Evolutionary conservation across 2,888 invertebrate genomes (phyloP), one percentile per base, ranked within the genome.

Genomic region (Tinea trinotella): DNA sequence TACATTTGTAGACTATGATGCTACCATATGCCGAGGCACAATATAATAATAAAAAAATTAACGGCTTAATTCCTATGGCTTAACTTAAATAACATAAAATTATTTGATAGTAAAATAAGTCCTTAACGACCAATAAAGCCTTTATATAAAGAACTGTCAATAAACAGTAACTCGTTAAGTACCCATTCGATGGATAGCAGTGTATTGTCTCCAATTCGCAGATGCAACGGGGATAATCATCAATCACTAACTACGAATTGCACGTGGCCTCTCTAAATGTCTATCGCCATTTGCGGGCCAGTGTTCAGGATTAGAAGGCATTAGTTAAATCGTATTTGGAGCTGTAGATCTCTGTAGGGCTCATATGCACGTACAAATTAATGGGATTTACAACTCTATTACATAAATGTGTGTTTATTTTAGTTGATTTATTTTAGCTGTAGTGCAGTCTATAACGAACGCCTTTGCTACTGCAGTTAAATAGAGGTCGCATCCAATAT

Each of bases 301-400:
- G 46, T 55, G 71, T 71, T 64, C 71, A 70, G 84, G 83, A 83
- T 83, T 84, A 83, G 75, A 67, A 63, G 66, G 83, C 67, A 82
- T 83, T 84, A 85, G 74, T 75, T 76, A 79, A 81, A 84, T 84
- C 79, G 82, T 79, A 83, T 83, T 80, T 75, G 69, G 15, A 4
- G 13, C 40, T 40, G 40, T 40, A 40, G 40, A 40, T 40, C 30
- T 4, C 30, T 30, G 70, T 4, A 7, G 30, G n/a, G 30, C 3
- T 7, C 7, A 4, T 30, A 30, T 30, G 7, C n/a, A 30, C 9
- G 30, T 7, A 30, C 30, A 30, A 30, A 22, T 22, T 22, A 22
- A 30, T 30, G 30, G 30, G 7, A 10, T 10, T 30, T 30, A 10
- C 30, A n/a, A 7, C 22, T 30, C 30, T 30, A 4, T 30, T 30